Conservation (phyloP, 2,113 vertebrate genomes). For the Amblyopsis rosae region DNA sequence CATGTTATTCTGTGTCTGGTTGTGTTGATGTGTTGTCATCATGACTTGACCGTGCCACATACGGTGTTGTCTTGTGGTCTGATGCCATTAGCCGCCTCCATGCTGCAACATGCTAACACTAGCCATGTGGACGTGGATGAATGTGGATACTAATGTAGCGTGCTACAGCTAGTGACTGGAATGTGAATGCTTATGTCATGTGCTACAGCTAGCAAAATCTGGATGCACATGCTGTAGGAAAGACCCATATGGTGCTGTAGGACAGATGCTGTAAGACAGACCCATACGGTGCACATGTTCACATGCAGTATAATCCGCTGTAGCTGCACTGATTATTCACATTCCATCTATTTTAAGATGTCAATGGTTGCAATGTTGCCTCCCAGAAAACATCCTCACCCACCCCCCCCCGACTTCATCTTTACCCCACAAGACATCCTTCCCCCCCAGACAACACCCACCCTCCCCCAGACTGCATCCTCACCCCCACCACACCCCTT, state of each 20-base stretch:
- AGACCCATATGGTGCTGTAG: not conserved
- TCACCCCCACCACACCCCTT: constrained; percentile 69
- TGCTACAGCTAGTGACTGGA: constrained; percentile 29
- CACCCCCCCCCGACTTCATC: constrained; percentile 29
- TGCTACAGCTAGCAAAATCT: constrained; percentile 36
- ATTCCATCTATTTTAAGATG: not conserved
- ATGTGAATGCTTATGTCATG: constrained; percentile 11
- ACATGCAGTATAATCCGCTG: too few relatives aligned
- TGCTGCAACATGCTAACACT: constrained; percentile 1
- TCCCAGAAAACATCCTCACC: too few relatives aligned
- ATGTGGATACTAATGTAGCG: constrained; percentile 58
- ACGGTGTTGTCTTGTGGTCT: constrained; percentile 19
- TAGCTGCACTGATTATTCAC: not conserved
- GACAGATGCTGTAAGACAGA: constrained; percentile 12
- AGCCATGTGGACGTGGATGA: constrained; percentile 18
- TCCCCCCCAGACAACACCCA: not conserved
- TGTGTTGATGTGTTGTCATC: constrained; percentile 7
- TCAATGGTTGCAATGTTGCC: too few relatives aligned
- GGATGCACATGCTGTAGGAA: constrained; percentile 18
- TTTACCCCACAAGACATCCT: constrained; percentile 31
- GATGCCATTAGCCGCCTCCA: not conserved
- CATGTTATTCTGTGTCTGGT: not conserved
- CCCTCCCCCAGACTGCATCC: constrained; percentile 43
- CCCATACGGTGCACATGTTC: too few relatives aligned
- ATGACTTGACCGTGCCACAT: constrained; percentile 17